Conservation (phyloP, 2,888 invertebrate genomes). For the Dinocampus coccinellae region DNA sequence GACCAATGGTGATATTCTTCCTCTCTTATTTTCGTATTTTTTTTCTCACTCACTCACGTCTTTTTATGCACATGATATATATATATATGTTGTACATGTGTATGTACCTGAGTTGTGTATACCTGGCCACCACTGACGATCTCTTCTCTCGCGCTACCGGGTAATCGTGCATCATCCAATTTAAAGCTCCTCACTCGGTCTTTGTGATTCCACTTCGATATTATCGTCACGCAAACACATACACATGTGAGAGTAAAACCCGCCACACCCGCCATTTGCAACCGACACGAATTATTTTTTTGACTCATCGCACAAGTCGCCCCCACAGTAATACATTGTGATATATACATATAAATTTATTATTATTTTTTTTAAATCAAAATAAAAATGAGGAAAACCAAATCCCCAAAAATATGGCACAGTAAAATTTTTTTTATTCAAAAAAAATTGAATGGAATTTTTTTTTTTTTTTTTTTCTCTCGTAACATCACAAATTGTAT, state of each 20-base stretch:
- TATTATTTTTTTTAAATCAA: neutral
- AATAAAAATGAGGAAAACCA: too few species aligned
- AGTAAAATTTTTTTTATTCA: neutral
- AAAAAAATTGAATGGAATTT: neutral
- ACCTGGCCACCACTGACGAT: conserved; percentile 24
- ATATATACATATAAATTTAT: neutral
- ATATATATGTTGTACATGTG: too few species aligned
- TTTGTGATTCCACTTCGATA: conserved; percentile 39
- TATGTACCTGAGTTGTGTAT: neutral
- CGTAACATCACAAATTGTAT: too few species aligned
- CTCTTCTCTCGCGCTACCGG: conserved; percentile 41
- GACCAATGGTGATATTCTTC: too few species aligned
- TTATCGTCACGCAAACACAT: conserved; percentile 39
- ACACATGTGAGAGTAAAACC: neutral
- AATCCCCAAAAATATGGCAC: neutral
- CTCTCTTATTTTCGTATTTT: too few species aligned
- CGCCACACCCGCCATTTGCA: neutral
- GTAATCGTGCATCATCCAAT: conserved; percentile 57
- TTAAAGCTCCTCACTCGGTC: conserved; percentile 45
- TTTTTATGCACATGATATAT: conserved; percentile 16
- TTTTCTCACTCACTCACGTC: conserved; percentile 3
- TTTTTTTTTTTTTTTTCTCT: neutral
- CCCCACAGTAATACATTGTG: neutral
- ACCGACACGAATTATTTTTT: neutral
- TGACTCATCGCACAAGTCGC: neutral